A percentile compares a stretch with the other conserved stretches of the same genome.
phyloP scores from a whole-genome alignment of 2,797 vertebrate species.

The Xenentodon cancila region DNA sequence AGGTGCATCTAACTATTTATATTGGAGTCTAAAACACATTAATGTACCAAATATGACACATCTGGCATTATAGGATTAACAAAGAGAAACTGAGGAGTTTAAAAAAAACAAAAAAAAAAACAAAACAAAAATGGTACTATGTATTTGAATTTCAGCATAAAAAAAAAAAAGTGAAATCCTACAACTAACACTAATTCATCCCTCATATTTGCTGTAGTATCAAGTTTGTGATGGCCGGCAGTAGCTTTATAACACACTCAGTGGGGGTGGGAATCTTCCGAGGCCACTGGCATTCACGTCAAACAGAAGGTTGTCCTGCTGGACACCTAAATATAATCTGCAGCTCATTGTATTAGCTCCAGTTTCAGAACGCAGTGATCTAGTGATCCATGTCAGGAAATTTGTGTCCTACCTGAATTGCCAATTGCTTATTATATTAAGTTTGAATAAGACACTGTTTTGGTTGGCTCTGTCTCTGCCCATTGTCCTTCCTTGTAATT shows the following conservation, averaged over 20 bases:
- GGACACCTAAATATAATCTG: conserved; percentile 31
- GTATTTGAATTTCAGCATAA: too few species aligned
- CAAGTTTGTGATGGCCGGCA: conserved; percentile 2
- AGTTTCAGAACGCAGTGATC: conserved; percentile 7
- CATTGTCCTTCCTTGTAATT: conserved; percentile 8
- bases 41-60: too few species aligned
- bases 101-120: too few species aligned
- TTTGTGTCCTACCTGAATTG: not conserved
- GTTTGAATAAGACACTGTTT: conserved; percentile 6
- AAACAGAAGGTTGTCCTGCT: conserved; percentile 28
- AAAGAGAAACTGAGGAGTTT: too few species aligned
- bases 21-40: too few species aligned
- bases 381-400: not conserved
- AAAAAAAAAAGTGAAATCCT: too few species aligned
- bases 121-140: too few species aligned
- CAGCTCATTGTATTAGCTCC: conserved; percentile 6
- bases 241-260: conserved; percentile 5
- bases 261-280: conserved; percentile 13
- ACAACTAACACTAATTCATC: not conserved
- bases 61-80: too few species aligned
- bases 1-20: too few species aligned
- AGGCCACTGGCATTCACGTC: conserved; percentile 26
- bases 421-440: conserved; percentile 7
- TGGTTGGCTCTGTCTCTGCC: conserved; percentile 1
- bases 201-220: not conserved